These are phyloP conservation scores for Spodoptera litura DNA, from an alignment of 1,140 invertebrate species.

Conservation along the genomic window DNA sequence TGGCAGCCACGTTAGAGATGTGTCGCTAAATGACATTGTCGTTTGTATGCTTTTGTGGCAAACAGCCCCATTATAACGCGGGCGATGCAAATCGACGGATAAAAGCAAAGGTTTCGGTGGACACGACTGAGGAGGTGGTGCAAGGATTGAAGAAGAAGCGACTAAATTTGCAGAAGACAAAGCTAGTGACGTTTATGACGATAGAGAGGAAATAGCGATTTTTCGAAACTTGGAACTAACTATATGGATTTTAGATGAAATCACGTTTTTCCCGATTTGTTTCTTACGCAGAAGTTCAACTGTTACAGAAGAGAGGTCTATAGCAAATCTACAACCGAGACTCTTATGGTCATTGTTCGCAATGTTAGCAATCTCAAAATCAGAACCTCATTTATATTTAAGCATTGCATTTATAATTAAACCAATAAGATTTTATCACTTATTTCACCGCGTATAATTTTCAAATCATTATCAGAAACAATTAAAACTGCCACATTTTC, in stretches of 20 bases:
- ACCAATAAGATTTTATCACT: too few species aligned
- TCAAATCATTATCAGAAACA: too few species aligned
- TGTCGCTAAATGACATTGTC: conserved; percentile 71
- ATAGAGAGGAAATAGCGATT: background rate
- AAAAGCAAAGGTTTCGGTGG: conserved; percentile 63
- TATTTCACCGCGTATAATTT: too few species aligned
- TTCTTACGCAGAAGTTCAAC: too few species aligned
- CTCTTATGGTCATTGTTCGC: background rate
- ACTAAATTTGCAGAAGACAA: background rate
- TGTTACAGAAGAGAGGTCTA: too few species aligned
- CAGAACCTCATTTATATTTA: too few species aligned
- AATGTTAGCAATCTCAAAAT: background rate
- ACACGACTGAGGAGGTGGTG: conserved; percentile 57
- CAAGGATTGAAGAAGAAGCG: conserved; percentile 40
- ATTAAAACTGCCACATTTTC: background rate
- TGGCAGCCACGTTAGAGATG: conserved; percentile 59
- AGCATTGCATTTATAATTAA: too few species aligned
- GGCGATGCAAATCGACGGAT: conserved; percentile 53
- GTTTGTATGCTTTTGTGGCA: conserved; percentile 56
- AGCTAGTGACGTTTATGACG: background rate
- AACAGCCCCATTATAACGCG: conserved; percentile 58
- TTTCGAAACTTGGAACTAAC: background rate
- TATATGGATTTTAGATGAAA: too few species aligned
- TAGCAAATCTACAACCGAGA: too few species aligned
- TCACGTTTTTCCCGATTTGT: too few species aligned